Evolutionary conservation across 2,888 invertebrate genomes (phyloP), one percentile per base, ranked within the genome.

Genomic region (Subacronicta megacephala): DNA sequence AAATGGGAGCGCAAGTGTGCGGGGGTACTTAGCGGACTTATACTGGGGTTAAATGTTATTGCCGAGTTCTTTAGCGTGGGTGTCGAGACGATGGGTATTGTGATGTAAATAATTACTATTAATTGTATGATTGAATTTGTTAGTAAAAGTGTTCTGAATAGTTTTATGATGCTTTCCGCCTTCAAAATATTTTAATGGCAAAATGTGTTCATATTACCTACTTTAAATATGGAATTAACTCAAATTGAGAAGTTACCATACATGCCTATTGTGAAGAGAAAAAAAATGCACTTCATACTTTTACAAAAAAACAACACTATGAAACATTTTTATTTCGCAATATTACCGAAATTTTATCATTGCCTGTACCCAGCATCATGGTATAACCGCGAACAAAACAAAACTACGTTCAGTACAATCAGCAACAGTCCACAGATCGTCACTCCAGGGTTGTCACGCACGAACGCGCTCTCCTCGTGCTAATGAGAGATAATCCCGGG

Each of bases 401-500:
- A 54, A 49, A 70, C 70, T 70, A 38, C 33, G 49, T 58, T 36
- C 49, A 37, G 35, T 36, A 58, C 51, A 71, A 66, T 71, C 72
- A 59, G 35, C 15, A 31, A 36, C 38, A 13, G 16, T 35, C 51
- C 72, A 47, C 65, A 36, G 36, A 20, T 10, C 49, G 43, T 52
- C 41, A 71, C 60, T 40, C 35, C 49, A 45, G 60, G 51, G 44
- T 41, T 42, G 63, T 58, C 69, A 86, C 88, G 90, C 89, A 85
- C 87, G 83, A 73, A 66, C 83, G 82, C 81, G 75, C 75, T 63
- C 69, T 69, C 64, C 80, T 83, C 80, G 81, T 82, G 80, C 87
- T 92, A 92, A 92, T 92, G 88, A 90, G 87, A 85, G 84, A 88
- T 92, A 92, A 92, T 92, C 92, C 90, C 63, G 67, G 54, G 77